Percentiles rank a stretch among this genome's conserved stretches.
These are phyloP conservation scores for Hemibagrus wyckioides DNA, from an alignment of 2,113 vertebrate genomes.

Conservation along the genomic window DNA sequence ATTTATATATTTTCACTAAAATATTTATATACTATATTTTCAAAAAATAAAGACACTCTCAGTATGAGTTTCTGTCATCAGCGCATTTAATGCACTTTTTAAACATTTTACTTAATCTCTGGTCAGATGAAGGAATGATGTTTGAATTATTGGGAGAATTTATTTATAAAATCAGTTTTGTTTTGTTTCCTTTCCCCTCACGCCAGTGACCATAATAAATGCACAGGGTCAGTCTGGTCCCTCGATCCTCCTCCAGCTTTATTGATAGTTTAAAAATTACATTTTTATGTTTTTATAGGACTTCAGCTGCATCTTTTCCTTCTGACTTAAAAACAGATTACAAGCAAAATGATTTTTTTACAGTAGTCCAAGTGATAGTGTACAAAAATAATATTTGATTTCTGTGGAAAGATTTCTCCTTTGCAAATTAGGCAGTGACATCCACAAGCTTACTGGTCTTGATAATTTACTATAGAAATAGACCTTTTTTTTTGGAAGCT, in stretches of 20 bases:
- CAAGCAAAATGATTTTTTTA: conserved; percentile 96
- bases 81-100: no score
- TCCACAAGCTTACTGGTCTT: conserved; percentile 81
- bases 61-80: no score
- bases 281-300: conserved; percentile 98
- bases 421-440: conserved; percentile 94
- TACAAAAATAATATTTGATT: conserved; percentile 99
- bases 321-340: conserved; percentile 99
- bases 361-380: conserved; percentile 99
- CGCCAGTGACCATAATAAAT: not conserved
- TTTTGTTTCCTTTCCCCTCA: not conserved
- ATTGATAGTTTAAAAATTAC: conserved; percentile 99
- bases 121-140: no score
- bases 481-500: conserved; percentile 75
- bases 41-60: no score
- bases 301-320: conserved; percentile 95
- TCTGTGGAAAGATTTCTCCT: conserved; percentile 98
- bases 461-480: conserved; percentile 83
- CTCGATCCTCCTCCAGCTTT: conserved; percentile 99
- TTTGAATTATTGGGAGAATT: no score
- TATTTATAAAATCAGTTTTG: not conserved
- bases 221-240: conserved; percentile 48
- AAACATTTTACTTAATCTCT: no score
- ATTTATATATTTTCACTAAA: no score
- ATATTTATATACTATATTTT: no score